Percentiles rank a stretch among this genome's conserved stretches.
These are phyloP conservation scores for Tautogolabrus adspersus DNA, from an alignment of 2,113 vertebrate species.

Conservation along the genomic window DNA sequence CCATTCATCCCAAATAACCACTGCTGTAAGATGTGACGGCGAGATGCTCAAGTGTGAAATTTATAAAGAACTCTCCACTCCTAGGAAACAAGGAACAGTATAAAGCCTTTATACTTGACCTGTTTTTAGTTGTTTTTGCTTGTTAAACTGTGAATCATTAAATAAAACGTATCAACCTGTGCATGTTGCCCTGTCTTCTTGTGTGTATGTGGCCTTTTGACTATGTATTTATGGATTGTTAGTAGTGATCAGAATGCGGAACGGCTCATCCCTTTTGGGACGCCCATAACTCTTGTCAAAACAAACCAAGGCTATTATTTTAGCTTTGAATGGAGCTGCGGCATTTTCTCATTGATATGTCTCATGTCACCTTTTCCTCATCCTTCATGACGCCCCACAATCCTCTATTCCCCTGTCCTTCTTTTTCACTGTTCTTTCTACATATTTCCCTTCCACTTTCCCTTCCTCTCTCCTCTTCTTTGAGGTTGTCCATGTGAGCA, in stretches of 20 bases:
- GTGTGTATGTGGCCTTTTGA: not conserved
- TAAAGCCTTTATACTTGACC: conserved; percentile 16
- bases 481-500: conserved; percentile 43
- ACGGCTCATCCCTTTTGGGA: conserved; percentile 1
- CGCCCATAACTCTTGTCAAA: conserved; percentile 42
- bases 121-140: not conserved
- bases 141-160: not conserved
- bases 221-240: conserved; percentile 17
- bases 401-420: conserved; percentile 1
- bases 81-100: conserved; percentile 19
- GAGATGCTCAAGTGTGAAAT: conserved; percentile 30
- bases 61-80: conserved; percentile 32
- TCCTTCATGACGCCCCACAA: conserved; percentile 10
- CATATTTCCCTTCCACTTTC: too few relatives aligned
- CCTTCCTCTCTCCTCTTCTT: not conserved
- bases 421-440: not conserved
- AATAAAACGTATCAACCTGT: not conserved
- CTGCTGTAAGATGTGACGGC: conserved; percentile 39
- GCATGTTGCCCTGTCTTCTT: not conserved
- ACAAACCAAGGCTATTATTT: conserved; percentile 37
- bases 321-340: conserved; percentile 24
- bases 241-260: conserved; percentile 38
- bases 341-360: conserved; percentile 23
- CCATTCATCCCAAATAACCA: conserved; percentile 68
- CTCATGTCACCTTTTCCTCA: not conserved